Percentiles rank a stretch among this genome's conserved stretches.
These are phyloP conservation scores for Melanotaenia nigrans DNA, from an alignment of 2,797 vertebrate species.

Conservation along the genomic window DNA sequence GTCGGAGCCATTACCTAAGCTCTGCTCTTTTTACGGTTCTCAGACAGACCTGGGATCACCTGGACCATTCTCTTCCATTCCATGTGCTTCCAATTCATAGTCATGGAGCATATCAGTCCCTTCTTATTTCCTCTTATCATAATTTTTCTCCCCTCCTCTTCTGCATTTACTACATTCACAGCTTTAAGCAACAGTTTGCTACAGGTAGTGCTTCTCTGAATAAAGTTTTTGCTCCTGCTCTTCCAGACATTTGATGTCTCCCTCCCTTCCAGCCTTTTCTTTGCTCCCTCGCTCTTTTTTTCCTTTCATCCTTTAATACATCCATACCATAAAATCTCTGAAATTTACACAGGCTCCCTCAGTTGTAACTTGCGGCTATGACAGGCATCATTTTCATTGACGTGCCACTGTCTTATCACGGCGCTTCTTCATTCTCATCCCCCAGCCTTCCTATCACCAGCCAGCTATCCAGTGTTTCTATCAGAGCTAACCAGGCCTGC, in stretches of 20 bases:
- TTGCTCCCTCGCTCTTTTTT: neutral
- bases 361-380: slow-evolving; percentile 53
- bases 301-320: neutral
- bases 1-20: slow-evolving; percentile 44
- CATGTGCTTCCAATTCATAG: slow-evolving; percentile 22
- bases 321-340: slow-evolving; percentile 12
- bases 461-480: slow-evolving; percentile 63
- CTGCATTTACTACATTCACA: slow-evolving; percentile 9
- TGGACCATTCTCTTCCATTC: slow-evolving; percentile 31
- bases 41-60: slow-evolving; percentile 48
- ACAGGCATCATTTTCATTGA: slow-evolving; percentile 61
- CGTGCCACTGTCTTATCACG: slow-evolving; percentile 63
- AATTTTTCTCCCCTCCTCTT: slow-evolving; percentile 11
- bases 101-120: slow-evolving; percentile 7
- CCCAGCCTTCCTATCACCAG: slow-evolving; percentile 51
- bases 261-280: neutral
- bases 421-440: slow-evolving; percentile 37
- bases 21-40: slow-evolving; percentile 22
- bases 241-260: neutral
- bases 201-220: neutral
- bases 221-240: neutral
- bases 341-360: slow-evolving; percentile 40
- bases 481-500: slow-evolving; percentile 70
- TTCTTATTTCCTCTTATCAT: neutral
- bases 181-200: slow-evolving; percentile 9